Conservation (phyloP, 2,888 invertebrate species). For the Trichogramma dendrolimi region DNA sequence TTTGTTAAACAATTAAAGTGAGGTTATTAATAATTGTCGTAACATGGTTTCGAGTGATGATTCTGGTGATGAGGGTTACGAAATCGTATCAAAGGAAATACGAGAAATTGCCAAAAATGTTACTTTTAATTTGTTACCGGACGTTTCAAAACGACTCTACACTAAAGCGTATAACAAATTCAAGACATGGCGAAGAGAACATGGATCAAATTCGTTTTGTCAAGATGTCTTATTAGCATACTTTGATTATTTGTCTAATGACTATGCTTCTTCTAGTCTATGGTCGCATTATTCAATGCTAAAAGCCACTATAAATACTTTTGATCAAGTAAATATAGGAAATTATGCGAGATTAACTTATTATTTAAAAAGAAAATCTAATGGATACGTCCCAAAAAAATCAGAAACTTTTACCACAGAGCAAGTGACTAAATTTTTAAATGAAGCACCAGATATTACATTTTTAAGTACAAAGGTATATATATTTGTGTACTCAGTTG, state of each 20-base stretch:
- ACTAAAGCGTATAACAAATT: constrained; percentile 14
- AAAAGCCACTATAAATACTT: constrained; percentile 5
- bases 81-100: background rate
- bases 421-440: too few species aligned
- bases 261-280: constrained; percentile 17
- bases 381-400: too few species aligned
- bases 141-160: constrained; percentile 10
- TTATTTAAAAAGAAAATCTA: too few species aligned
- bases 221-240: constrained; percentile 18
- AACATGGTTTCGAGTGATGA: too few species aligned
- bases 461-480: too few species aligned
- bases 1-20: too few species aligned
- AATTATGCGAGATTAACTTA: too few species aligned
- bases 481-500: too few species aligned
- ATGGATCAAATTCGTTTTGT: constrained; percentile 4
- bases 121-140: constrained; percentile 4
- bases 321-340: too few species aligned
- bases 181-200: constrained; percentile 14
- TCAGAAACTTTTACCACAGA: too few species aligned
- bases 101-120: background rate
- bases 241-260: constrained; percentile 17
- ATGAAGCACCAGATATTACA: too few species aligned
- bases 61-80: background rate
- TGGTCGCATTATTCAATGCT: constrained; percentile 24
- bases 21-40: too few species aligned